Evolutionary conservation across 2,113 vertebrate species (phyloP).

Genomic region (Boulengeromyrus knoepffleri): DNA sequence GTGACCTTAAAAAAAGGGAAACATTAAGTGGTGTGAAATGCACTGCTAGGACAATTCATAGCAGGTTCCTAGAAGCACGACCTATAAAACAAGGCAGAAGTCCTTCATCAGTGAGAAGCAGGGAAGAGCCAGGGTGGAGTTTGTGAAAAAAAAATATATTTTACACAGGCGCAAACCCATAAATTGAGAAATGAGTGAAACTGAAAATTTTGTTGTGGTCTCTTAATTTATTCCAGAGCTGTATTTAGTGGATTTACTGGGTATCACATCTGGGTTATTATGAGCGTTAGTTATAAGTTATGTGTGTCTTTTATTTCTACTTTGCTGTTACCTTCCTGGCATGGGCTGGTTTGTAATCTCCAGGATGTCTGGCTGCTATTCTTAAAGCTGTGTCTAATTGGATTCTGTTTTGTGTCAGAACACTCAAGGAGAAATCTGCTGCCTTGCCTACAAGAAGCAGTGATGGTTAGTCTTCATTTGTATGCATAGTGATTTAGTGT

Average conservation of each 20-base stretch:
- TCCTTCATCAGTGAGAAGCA: not conserved
- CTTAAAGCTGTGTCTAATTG: not conserved
- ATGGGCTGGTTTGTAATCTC: not conserved
- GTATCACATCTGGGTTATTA: not conserved
- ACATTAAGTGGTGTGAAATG: not conserved
- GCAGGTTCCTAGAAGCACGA: not conserved
- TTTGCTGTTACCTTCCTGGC: not conserved
- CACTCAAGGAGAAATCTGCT: not conserved
- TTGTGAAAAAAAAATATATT: not conserved
- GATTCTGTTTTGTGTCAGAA: not conserved
- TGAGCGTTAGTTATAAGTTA: not conserved
- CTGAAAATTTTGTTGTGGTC: not conserved
- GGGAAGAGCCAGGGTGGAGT: not conserved
- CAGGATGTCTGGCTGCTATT: not conserved
- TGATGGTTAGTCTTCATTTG: not conserved
- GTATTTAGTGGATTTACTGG: not conserved
- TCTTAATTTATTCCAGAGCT: not conserved
- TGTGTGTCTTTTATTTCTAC: not conserved
- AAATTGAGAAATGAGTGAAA: not conserved
- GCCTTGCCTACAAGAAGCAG: not conserved
- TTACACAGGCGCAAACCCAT: not conserved
- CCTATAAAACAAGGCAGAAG: not conserved
- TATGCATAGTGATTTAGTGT: not conserved
- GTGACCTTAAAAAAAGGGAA: not conserved
- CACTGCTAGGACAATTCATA: not conserved